Evolutionary conservation across 2,113 vertebrate genomes (phyloP).

Genomic region (Eulacestoma nigropectus): DNA sequence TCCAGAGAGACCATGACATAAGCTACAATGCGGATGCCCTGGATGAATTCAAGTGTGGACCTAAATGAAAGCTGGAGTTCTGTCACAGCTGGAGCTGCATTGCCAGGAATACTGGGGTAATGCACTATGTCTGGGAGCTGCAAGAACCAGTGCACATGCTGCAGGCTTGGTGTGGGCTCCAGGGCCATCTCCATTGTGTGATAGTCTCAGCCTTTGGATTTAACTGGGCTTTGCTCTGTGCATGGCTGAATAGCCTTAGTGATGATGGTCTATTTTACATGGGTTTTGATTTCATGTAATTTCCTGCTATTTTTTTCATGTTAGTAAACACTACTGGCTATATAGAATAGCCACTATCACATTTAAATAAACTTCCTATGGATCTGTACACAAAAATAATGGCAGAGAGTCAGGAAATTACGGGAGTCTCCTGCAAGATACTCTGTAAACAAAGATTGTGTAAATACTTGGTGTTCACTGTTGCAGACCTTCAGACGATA

Average conservation of each 20-base stretch:
- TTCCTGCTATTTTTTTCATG: not conserved
- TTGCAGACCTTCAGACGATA: not conserved
- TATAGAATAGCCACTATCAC: not conserved
- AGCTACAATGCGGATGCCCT: not conserved
- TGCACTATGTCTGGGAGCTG: not conserved
- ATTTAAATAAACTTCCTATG: not conserved
- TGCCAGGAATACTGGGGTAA: not conserved
- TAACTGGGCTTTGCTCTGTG: not conserved
- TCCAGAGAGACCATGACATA: not conserved
- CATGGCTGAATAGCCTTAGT: not conserved
- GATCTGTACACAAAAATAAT: not conserved
- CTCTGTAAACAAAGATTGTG: not conserved
- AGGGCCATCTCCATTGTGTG: not conserved
- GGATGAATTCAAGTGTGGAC: not conserved
- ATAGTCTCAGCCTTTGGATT: not conserved
- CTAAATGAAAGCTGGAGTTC: not conserved
- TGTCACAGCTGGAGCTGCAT: not conserved
- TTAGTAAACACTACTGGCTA: not conserved
- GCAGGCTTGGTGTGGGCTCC: not conserved
- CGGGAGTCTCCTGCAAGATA: not conserved
- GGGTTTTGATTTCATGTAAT: not conserved
- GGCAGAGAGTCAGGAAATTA: not conserved
- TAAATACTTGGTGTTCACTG: not conserved
- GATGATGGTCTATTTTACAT: not conserved
- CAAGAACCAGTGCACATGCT: rapidly evolving